phyloP scores from a whole-genome alignment of 2,797 vertebrate genomes.

The Spinibarbus caldwelli region DNA sequence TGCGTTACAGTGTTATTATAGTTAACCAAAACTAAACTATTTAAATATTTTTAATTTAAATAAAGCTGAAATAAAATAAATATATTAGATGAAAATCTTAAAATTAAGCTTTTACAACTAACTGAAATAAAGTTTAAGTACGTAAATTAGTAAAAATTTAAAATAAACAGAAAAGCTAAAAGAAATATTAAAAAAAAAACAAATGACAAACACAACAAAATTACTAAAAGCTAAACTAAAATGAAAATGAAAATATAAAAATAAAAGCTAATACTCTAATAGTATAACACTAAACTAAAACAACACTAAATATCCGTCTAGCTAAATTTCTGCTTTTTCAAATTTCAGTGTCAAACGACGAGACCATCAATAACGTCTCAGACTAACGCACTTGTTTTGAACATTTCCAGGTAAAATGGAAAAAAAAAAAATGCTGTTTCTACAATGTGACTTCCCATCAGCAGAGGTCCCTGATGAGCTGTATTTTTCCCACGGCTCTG shows the following conservation, averaged over 20 bases:
- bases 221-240: too few relatives aligned
- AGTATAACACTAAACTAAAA: neutral
- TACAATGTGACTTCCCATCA: constrained; percentile 17
- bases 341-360: neutral
- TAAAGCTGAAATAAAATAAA: too few relatives aligned
- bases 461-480: constrained; percentile 38
- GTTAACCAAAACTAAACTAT: too few relatives aligned
- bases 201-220: neutral
- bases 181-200: neutral
- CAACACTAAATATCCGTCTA: too few relatives aligned
- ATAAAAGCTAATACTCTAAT: neutral
- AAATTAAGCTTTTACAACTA: neutral
- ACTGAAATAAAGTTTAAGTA: neutral
- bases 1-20: neutral
- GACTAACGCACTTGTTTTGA: neutral
- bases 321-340: neutral
- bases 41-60: too few relatives aligned
- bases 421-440: neutral
- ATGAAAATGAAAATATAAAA: neutral
- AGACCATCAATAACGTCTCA: neutral
- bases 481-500: neutral
- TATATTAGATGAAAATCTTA: neutral
- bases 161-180: neutral
- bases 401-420: neutral
- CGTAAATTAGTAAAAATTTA: neutral